Evolutionary conservation across 1,140 invertebrate genomes (phyloP), one percentile per base, ranked within the genome.

Genomic region (Drosophila yakuba): DNA sequence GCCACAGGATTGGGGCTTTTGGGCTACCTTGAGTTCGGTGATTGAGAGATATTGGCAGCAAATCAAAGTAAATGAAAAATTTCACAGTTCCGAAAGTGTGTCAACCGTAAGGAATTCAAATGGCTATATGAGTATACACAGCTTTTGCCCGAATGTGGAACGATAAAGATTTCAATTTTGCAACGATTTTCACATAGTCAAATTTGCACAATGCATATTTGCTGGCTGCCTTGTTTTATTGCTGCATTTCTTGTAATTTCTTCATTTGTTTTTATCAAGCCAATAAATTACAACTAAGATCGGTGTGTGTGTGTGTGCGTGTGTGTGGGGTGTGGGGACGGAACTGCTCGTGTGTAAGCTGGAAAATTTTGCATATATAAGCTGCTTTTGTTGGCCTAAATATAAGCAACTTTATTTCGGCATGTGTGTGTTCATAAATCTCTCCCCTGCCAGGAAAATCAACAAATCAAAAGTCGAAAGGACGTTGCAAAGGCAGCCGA

Each of bases 191-290:
- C 62, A 50, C 76, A 76, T 73, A 77, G 77, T 78, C 79, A 82
- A 78, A 82, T 82, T 82, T 83, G 51, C 72, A 75, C 73, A 75
- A 75, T 75, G 73, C 67, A 73, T 74, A 72, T 72, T 72, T 72
- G 67, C 47, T 61, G 63, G 63, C 44, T 75, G 72, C 44, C 72
- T 73, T 71, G 73, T 73, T 79, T 79, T 82, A 66, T 75, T 85
- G 63, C 62, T 51, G 66, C 71, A 81, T 86, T 78, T 81, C 75
- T 78, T 77, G 61, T 58, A 72, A 82, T 82, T 88, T 86, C 83
- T 86, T 79, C 71, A 83, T 83, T 84, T 63, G 80, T 75, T 84
- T 84, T 88, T 83, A 86, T 80, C 75, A 76, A 76, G 57, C 79
- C 76, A 88, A 86, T 83, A 86, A 88, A 86, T 86, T 86, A 88